Evolutionary conservation across 2,888 invertebrate species (phyloP).

Genomic region (Xestoiulus laeticollis): DNA sequence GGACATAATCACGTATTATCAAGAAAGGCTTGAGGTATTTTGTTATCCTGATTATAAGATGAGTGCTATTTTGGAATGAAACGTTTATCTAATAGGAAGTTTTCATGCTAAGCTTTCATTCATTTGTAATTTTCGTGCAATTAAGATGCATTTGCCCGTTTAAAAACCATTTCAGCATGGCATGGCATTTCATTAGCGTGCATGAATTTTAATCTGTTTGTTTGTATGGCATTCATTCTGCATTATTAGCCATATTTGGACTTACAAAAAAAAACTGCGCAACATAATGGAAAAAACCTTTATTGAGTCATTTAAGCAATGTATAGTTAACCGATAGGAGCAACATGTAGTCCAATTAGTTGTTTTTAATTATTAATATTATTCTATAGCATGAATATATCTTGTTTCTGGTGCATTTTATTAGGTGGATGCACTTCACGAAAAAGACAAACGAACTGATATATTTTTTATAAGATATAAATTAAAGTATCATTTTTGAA

Average conservation of each 20-base stretch:
- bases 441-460: too few species aligned
- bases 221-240: slow-evolving; percentile 3
- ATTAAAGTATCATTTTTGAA: too few species aligned
- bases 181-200: slow-evolving; percentile 12
- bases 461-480: too few species aligned
- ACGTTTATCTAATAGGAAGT: background rate
- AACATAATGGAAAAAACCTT: background rate
- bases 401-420: too few species aligned
- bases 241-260: background rate
- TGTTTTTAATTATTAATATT: too few species aligned
- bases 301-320: background rate
- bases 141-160: background rate
- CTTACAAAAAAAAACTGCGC: background rate
- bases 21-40: too few species aligned
- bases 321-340: background rate
- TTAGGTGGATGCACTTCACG: too few species aligned
- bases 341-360: too few species aligned
- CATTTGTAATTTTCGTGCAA: background rate
- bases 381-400: too few species aligned
- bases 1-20: too few species aligned
- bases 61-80: too few species aligned
- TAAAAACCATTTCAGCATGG: background rate
- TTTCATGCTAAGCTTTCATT: background rate
- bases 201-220: background rate
- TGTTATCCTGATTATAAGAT: too few species aligned